Evolutionary conservation across 2,113 vertebrate species (phyloP).

Genomic region (Alouatta palliata): DNA sequence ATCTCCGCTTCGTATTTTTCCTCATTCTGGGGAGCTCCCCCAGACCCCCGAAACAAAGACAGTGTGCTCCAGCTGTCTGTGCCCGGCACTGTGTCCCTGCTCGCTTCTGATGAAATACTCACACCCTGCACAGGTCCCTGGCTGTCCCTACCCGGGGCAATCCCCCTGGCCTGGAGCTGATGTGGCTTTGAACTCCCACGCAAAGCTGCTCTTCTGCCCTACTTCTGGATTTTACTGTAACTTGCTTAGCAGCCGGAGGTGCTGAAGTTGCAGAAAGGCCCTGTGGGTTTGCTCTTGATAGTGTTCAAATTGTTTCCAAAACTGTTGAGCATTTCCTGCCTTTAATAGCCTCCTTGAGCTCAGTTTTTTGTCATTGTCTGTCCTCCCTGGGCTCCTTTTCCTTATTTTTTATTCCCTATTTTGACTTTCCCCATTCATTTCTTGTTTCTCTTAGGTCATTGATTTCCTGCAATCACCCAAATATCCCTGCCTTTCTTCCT

Average conservation of each 20-base stretch:
- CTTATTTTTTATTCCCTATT: background rate
- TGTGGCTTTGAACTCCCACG: constrained; percentile 55
- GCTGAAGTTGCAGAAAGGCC: constrained; percentile 59
- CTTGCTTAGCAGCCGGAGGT: constrained; percentile 30
- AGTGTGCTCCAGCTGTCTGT: background rate
- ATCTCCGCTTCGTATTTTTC: background rate
- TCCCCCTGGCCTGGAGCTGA: constrained; percentile 59
- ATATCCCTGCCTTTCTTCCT: background rate
- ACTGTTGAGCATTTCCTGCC: constrained; percentile 60
- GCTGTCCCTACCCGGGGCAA: constrained; percentile 48
- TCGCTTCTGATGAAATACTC: background rate
- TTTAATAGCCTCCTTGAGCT: background rate
- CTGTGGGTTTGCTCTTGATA: constrained; percentile 66
- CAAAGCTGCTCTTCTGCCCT: constrained; percentile 57
- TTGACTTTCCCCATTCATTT: background rate
- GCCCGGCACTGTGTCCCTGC: background rate
- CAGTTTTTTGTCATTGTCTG: background rate
- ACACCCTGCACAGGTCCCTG: constrained; percentile 29
- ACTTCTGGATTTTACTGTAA: constrained; percentile 78
- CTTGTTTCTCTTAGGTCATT: background rate
- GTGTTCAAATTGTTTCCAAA: constrained; percentile 56
- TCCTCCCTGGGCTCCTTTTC: background rate
- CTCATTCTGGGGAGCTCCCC: background rate
- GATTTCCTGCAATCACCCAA: background rate
- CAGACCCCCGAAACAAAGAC: background rate